Evolutionary conservation across 2,797 vertebrate genomes (phyloP).

Genomic region (Pseudochirops cupreus): DNA sequence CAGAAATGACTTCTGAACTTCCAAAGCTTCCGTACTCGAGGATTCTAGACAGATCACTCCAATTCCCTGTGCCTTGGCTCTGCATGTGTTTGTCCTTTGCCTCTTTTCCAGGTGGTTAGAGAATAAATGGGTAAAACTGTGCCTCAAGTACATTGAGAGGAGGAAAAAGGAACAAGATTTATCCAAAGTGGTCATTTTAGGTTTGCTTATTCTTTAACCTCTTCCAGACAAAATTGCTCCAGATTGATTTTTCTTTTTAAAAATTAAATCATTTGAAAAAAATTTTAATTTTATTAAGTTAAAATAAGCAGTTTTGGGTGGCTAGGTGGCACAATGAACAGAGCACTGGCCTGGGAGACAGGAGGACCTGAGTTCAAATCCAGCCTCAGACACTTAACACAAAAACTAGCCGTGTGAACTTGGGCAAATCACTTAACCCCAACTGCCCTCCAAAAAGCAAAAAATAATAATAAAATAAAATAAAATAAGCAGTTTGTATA

Average conservation of each 20-base stretch:
- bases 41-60: constrained; percentile 21
- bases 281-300: background rate
- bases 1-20: constrained; percentile 24
- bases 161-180: background rate
- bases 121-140: constrained; percentile 25
- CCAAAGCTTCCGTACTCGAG: constrained; percentile 21
- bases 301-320: background rate
- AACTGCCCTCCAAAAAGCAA: no score
- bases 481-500: background rate
- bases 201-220: constrained; percentile 6
- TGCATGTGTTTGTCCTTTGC: constrained; percentile 12
- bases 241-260: constrained; percentile 6
- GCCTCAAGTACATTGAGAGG: constrained; percentile 10
- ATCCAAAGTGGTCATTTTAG: background rate
- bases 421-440: no score
- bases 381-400: no score
- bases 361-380: no score
- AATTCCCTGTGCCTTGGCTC: background rate
- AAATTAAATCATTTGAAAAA: background rate
- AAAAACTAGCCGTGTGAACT: no score
- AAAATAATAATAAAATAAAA: no score
- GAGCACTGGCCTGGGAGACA: no score
- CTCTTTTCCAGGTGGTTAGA: constrained; percentile 27
- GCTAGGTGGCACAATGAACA: no score
- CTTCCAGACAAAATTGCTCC: constrained; percentile 6